Conservation (phyloP, 2,888 invertebrate species). For the Eulithis testata region DNA sequence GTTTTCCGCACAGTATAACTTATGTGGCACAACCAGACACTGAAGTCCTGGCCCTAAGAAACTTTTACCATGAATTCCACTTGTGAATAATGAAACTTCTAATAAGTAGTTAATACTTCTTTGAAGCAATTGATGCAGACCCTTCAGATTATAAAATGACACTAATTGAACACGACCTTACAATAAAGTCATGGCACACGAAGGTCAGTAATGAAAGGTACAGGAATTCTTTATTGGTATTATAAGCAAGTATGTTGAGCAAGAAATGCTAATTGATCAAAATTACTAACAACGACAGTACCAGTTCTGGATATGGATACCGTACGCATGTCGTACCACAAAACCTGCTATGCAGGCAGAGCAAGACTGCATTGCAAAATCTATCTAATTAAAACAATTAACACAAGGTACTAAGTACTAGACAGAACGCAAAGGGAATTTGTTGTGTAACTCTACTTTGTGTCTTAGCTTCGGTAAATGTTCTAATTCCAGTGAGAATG, state of each 20-base stretch:
- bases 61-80: too few relatives aligned
- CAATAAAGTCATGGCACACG: slow-evolving; percentile 24
- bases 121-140: too few relatives aligned
- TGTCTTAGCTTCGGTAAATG: neutral
- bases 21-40: too few relatives aligned
- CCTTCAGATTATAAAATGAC: neutral
- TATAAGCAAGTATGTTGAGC: slow-evolving; percentile 19
- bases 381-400: slow-evolving; percentile 28
- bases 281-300: neutral
- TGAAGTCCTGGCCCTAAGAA: too few relatives aligned
- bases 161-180: slow-evolving; percentile 26
- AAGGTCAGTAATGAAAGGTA: slow-evolving; percentile 41
- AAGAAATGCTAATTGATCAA: slow-evolving; percentile 22
- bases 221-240: slow-evolving; percentile 22
- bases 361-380: slow-evolving; percentile 15
- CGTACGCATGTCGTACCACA: too few relatives aligned
- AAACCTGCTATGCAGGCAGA: neutral
- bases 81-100: too few relatives aligned
- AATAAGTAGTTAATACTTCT: too few relatives aligned
- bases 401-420: slow-evolving; percentile 11
- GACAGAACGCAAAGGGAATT: neutral
- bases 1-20: too few relatives aligned
- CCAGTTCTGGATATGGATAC: too few relatives aligned
- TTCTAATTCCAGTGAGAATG: too few relatives aligned
- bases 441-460: neutral